Evolutionary conservation across 2,113 vertebrate species (phyloP).

Genomic region (Podarcis muralis): DNA sequence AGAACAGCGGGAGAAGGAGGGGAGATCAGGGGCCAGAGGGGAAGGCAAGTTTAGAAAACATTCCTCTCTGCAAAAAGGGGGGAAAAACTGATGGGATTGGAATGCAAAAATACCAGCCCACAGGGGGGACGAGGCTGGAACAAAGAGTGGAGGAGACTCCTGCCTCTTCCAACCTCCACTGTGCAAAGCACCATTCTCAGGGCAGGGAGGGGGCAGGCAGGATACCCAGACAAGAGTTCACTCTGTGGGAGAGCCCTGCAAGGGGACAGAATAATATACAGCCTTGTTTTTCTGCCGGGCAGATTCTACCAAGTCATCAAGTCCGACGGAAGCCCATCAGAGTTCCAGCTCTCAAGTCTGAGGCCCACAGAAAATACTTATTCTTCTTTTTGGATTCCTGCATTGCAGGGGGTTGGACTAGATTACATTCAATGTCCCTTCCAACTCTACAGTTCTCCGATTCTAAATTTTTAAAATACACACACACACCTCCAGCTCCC

Average conservation of each 20-base stretch:
- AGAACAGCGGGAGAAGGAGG: background rate
- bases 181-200: background rate
- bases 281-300: background rate
- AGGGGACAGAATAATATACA: background rate
- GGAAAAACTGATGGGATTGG: background rate
- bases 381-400: too few species aligned
- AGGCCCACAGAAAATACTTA: background rate
- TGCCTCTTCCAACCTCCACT: background rate
- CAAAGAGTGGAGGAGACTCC: background rate
- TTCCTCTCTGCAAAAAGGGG: background rate
- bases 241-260: background rate
- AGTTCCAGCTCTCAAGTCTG: background rate
- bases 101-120: background rate
- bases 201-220: background rate
- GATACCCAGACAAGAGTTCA: background rate
- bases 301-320: background rate
- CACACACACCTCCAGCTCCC: background rate
- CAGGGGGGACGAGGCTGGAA: background rate
- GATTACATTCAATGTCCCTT: too few species aligned
- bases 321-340: background rate
- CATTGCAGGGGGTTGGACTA: too few species aligned
- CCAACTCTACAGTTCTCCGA: too few species aligned
- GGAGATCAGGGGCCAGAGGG: constrained; percentile 1
- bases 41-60: constrained; percentile 7
- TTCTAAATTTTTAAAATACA: background rate